Conservation (phyloP, 1,140 invertebrate species). For the Teleopsis dalmanni region DNA sequence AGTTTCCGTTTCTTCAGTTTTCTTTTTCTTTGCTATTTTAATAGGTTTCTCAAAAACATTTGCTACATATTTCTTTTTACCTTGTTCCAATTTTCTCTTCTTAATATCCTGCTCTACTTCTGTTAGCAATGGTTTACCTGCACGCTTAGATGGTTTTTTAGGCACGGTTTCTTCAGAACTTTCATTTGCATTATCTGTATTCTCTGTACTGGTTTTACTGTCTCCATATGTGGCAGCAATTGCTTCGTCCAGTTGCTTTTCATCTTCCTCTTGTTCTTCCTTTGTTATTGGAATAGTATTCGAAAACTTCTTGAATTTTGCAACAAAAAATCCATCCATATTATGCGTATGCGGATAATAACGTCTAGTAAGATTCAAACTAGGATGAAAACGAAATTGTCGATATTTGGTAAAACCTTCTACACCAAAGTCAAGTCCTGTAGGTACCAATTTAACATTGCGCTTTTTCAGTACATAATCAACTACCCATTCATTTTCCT, state of each 20-base stretch:
- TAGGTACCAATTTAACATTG: conserved; percentile 88
- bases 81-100: conserved; percentile 39
- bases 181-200: conserved; percentile 4
- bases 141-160: conserved; percentile 33
- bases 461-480: conserved; percentile 93
- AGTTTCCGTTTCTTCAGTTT: conserved; percentile 3
- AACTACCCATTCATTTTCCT: conserved; percentile 98
- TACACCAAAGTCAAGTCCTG: conserved; percentile 90
- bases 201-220: conserved; percentile 9
- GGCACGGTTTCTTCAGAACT: conserved; percentile 19
- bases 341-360: conserved; percentile 98
- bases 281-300: conserved; percentile 62
- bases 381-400: conserved; percentile 85
- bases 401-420: conserved; percentile 90
- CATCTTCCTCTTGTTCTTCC: conserved; percentile 48
- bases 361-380: conserved; percentile 78
- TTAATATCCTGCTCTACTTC: conserved; percentile 30
- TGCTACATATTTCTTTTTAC: conserved; percentile 42
- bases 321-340: conserved; percentile 99
- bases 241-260: conserved; percentile 36
- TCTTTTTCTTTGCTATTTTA: conserved; percentile 32
- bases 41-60: conserved; percentile 40
- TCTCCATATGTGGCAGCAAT: conserved; percentile 25
- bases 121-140: conserved; percentile 32
- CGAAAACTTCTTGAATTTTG: conserved; percentile 95